These are phyloP conservation scores for Macrosiphum euphorbiae DNA, from an alignment of 2,888 invertebrate species.

Conservation along the genomic window DNA sequence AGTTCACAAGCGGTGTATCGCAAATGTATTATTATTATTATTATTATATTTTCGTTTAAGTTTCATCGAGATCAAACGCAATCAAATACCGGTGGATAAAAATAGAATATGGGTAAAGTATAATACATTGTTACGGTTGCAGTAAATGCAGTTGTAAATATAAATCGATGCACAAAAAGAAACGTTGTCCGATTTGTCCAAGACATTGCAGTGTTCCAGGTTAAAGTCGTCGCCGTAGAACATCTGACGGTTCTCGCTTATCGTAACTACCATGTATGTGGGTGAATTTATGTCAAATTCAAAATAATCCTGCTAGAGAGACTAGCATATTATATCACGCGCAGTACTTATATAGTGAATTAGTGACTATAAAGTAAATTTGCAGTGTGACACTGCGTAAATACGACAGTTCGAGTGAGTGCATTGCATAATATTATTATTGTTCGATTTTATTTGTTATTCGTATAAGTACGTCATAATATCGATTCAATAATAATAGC, in stretches of 20 bases:
- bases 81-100: not conserved
- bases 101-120: not conserved
- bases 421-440: not conserved
- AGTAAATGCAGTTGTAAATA: too few relatives aligned
- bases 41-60: not conserved
- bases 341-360: too few relatives aligned
- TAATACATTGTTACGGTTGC: too few relatives aligned
- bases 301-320: not conserved
- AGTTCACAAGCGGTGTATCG: not conserved
- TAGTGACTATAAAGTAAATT: not conserved
- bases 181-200: not conserved
- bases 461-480: not conserved
- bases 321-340: not conserved
- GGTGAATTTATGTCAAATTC: not conserved
- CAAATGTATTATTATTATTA: not conserved
- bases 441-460: not conserved
- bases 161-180: not conserved
- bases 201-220: not conserved
- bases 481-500: not conserved
- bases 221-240: not conserved
- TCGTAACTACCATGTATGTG: not conserved
- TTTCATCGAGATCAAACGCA: not conserved
- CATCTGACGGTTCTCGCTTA: not conserved
- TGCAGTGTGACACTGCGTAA: too few relatives aligned
- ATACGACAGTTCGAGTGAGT: too few relatives aligned